phyloP scores from a whole-genome alignment of 2,797 vertebrate species.

The Yasuhikotakia modesta region DNA sequence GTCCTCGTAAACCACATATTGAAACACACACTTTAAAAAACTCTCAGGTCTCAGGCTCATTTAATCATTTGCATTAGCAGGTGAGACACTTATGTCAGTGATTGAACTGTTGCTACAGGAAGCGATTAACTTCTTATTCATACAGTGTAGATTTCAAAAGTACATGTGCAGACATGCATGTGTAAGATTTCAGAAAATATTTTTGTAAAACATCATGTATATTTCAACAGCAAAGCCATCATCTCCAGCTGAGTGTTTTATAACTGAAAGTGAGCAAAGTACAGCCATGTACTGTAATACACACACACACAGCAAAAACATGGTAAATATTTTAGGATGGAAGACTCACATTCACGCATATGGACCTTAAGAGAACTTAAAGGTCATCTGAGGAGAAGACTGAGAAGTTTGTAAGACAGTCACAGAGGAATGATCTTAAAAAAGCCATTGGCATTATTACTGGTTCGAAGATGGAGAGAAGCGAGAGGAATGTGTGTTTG shows the following conservation, averaged over 20 bases:
- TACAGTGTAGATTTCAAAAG: slow-evolving; percentile 13
- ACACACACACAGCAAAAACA: slow-evolving; percentile 35
- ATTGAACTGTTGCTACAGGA: slow-evolving; percentile 1
- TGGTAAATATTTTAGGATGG: slow-evolving; percentile 45
- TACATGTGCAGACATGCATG: slow-evolving; percentile 2
- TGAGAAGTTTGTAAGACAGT: not conserved
- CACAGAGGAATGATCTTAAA: not conserved
- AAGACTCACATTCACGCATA: slow-evolving; percentile 23
- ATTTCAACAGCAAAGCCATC: slow-evolving; percentile 25
- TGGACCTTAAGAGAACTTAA: slow-evolving; percentile 2
- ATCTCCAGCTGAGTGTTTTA: slow-evolving; percentile 20
- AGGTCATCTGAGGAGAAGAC: slow-evolving; percentile 25
- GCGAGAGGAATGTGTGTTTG: not conserved
- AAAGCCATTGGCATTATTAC: not conserved
- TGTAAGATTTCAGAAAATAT: not conserved
- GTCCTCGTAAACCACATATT: too few relatives aligned
- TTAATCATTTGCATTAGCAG: slow-evolving; percentile 1
- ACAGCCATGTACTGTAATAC: slow-evolving; percentile 14
- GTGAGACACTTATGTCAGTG: not conserved
- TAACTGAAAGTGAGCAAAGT: slow-evolving; percentile 33
- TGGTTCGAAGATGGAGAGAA: not conserved
- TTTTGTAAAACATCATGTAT: slow-evolving; percentile 9
- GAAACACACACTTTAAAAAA: not conserved
- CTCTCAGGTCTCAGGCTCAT: not conserved
- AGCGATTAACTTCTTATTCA: slow-evolving; percentile 10